phyloP scores from a whole-genome alignment of 2,888 invertebrate genomes.

The Abrostola triplasia region DNA sequence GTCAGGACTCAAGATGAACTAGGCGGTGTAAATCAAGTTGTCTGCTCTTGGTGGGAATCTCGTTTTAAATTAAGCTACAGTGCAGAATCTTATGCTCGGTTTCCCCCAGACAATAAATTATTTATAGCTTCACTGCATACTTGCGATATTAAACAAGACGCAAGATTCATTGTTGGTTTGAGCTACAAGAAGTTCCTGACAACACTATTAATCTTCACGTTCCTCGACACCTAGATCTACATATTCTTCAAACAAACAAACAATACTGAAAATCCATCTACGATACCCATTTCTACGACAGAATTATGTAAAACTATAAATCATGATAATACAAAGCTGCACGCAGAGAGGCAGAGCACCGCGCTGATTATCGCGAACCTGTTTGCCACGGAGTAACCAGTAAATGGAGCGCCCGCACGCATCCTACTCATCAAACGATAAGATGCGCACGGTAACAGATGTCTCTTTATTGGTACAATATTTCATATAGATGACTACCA shows the following conservation, averaged over 20 bases:
- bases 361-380: conserved; percentile 73
- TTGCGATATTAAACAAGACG: neutral
- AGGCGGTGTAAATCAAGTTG: neutral
- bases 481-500: too few relatives aligned
- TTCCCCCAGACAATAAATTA: neutral
- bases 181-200: conserved; percentile 12
- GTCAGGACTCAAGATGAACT: neutral
- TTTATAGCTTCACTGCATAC: conserved; percentile 1
- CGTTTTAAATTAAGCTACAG: neutral
- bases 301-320: conserved; percentile 54
- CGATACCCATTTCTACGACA: conserved; percentile 36
- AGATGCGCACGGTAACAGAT: too few relatives aligned
- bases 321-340: conserved; percentile 54
- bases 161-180: conserved; percentile 6
- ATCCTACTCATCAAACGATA: neutral
- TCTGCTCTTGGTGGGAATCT: neutral
- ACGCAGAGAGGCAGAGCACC: conserved; percentile 55
- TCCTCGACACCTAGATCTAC: conserved; percentile 35
- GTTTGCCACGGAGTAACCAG: conserved; percentile 51
- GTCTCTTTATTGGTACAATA: too few relatives aligned
- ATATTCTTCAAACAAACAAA: conserved; percentile 34
- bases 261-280: conserved; percentile 36
- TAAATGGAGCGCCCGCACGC: conserved; percentile 12
- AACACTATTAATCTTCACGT: conserved; percentile 35
- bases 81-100: neutral